Evolutionary conservation across 2,113 vertebrate species (phyloP), one percentile per base, ranked within the genome.

Genomic region (Calypte anna): DNA sequence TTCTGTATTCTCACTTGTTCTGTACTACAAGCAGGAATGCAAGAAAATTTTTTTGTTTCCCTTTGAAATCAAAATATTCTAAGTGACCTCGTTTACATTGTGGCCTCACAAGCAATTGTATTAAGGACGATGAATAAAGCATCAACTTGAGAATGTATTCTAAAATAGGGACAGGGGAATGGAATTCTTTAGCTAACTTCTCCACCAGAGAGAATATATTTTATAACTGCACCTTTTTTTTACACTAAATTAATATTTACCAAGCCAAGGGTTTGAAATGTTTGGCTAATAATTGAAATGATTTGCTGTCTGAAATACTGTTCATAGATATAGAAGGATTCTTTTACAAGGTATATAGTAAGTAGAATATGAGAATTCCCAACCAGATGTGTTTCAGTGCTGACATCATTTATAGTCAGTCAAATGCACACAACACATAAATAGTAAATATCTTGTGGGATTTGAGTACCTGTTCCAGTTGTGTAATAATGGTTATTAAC

Each of bases 261-360:
- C 46, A 80, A 77, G 50, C 43, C 72, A 93, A 86, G 38, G 24
- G 90, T 88, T 84, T 95, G 17, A 91, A 95, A 86, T 91, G 86
- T 91, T 92, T 94, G 55, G 44, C 73, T 93, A 88, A 72, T 88
- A 96, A 94, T 90, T 93, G 63, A 94, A 91, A 77, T 95, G 79
- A 93, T 92, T 92, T 83, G 4, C 66, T 95, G 72, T 86, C 79
- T 75, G 84, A 95, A 96, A 95, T 82, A 85, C 93, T 93, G 78
- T 44, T 92, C 61, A 83, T 70, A 91, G 64, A 88, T 76, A n/a
- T 12, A 38, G 33, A 85, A 83, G 46, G 43, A 57, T 90, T 91
- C 86, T 93, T 94, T 95, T 82, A 54, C 58, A 88, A 83, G 43
- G 81, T 8, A 50, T 55, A 48, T 2, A 46, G 21, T 76, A 50